A percentile compares a stretch with the other conserved stretches of the same genome.
phyloP scores from a whole-genome alignment of 2,888 invertebrate genomes.

The Lithophane ornitopus region DNA sequence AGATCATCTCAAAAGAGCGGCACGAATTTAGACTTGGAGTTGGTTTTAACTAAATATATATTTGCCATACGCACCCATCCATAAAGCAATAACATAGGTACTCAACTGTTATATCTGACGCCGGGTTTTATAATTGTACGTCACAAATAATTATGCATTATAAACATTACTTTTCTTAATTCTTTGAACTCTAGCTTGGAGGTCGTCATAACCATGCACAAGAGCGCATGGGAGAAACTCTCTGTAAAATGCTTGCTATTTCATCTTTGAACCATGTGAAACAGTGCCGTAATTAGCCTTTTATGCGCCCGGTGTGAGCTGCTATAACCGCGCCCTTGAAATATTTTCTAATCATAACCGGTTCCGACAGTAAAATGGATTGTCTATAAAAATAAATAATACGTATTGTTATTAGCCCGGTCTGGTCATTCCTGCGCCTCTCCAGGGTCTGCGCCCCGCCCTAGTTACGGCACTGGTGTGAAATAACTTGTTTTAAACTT shows the following conservation, averaged over 20 bases:
- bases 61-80: slow-evolving; percentile 29
- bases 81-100: slow-evolving; percentile 33
- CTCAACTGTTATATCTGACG: slow-evolving; percentile 21
- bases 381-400: no score
- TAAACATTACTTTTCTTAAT: neutral
- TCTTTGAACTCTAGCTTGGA: neutral
- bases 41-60: slow-evolving; percentile 19
- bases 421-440: no score
- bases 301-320: no score
- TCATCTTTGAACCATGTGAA: neutral
- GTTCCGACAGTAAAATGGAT: no score
- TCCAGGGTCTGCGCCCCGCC: no score
- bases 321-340: no score
- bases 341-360: no score
- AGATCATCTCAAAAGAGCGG: slow-evolving; percentile 1
- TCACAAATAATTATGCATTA: neutral
- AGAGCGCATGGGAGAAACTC: neutral
- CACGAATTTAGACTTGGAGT: slow-evolving; percentile 46
- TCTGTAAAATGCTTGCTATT: neutral
- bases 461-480: no score
- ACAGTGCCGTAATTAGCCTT: no score
- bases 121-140: slow-evolving; percentile 41
- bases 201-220: neutral
- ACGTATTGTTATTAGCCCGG: no score
- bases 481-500: neutral